Evolutionary conservation across 2,888 invertebrate species (phyloP).

Genomic region (Limnephilus lunatus): DNA sequence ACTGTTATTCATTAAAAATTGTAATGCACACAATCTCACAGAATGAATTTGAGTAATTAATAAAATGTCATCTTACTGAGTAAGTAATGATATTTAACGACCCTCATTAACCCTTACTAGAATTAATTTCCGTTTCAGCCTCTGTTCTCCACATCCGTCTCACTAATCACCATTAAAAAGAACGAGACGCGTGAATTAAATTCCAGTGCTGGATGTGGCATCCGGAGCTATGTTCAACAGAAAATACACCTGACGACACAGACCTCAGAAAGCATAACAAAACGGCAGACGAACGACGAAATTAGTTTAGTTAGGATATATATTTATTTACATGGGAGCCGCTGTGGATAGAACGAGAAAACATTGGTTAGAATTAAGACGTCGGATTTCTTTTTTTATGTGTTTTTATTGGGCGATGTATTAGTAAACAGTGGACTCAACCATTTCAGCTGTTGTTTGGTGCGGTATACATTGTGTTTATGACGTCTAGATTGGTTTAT

Average conservation of each 20-base stretch:
- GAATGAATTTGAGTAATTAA: not conserved
- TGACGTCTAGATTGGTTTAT: constrained; percentile 51
- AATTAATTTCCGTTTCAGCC: not conserved
- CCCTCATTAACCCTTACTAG: not conserved
- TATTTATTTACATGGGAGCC: constrained; percentile 60
- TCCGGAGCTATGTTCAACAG: not conserved
- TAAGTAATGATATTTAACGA: not conserved
- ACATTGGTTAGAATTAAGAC: constrained; percentile 36
- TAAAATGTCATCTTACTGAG: not conserved
- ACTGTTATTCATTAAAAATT: no score
- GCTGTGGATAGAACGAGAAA: constrained; percentile 9
- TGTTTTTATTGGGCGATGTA: constrained; percentile 41
- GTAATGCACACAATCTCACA: not conserved
- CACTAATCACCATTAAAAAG: constrained; percentile 1
- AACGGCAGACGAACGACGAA: constrained; percentile 61
- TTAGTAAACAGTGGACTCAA: constrained; percentile 21
- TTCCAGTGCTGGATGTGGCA: not conserved
- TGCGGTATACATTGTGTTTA: constrained; percentile 17
- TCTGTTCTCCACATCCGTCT: not conserved
- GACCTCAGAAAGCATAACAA: constrained; percentile 34
- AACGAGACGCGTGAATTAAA: not conserved
- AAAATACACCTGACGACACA: not conserved
- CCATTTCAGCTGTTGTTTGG: constrained; percentile 41
- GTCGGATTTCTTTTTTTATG: constrained; percentile 28
- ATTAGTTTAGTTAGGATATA: constrained; percentile 45